These are phyloP conservation scores for Melanotaenia duboulayi DNA, from an alignment of 2,113 vertebrate species.

Conservation along the genomic window DNA sequence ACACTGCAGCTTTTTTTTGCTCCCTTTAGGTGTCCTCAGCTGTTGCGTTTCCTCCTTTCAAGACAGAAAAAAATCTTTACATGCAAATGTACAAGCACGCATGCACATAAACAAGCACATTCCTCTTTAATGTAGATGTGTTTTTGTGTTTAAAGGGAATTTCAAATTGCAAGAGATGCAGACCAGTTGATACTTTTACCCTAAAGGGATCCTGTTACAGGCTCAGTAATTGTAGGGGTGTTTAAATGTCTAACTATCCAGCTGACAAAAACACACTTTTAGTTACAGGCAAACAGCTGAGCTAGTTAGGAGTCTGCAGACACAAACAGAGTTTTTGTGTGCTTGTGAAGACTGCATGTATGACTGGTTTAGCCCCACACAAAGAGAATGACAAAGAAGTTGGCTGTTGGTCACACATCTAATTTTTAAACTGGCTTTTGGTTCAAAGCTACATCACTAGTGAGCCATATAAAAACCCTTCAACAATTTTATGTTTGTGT, in stretches of 20 bases:
- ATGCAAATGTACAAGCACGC: constrained; percentile 35
- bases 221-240: constrained; percentile 83
- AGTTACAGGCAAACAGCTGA: constrained; percentile 92
- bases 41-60: constrained; percentile 43
- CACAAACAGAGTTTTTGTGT: constrained; percentile 22
- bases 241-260: constrained; percentile 89
- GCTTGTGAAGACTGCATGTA: constrained; percentile 13
- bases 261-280: constrained; percentile 91
- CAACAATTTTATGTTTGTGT: not conserved
- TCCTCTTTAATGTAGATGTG: constrained; percentile 55
- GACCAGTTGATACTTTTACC: constrained; percentile 62
- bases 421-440: constrained; percentile 26
- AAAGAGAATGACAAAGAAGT: constrained; percentile 27
- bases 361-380: constrained; percentile 15
- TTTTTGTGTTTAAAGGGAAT: constrained; percentile 85
- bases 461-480: constrained; percentile 1
- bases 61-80: constrained; percentile 45
- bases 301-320: constrained; percentile 87
- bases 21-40: constrained; percentile 44
- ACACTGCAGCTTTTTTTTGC: constrained; percentile 46
- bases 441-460: constrained; percentile 35
- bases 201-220: constrained; percentile 52
- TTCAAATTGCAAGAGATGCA: constrained; percentile 64
- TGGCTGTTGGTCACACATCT: constrained; percentile 28
- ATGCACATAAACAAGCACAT: constrained; percentile 25